Conservation (phyloP, 23 tunicate genomes). For the Corella eumyota region DNA sequence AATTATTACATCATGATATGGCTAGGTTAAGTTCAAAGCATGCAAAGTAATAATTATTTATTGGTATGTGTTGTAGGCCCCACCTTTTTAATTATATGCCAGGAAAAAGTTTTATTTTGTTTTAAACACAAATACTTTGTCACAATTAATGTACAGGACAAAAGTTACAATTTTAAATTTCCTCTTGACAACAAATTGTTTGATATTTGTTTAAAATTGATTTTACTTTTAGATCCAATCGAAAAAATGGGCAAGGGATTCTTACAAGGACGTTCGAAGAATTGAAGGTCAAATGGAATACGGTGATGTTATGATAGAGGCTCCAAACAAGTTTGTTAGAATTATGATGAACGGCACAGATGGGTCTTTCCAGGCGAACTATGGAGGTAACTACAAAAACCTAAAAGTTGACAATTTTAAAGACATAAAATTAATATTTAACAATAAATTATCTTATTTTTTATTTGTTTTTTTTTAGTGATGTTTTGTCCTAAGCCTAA, state of each 20-base stretch:
- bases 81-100: too few species aligned
- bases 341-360: not conserved
- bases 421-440: not conserved
- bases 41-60: too few species aligned
- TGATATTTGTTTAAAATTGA: not conserved
- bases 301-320: not conserved
- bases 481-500: slow-evolving; percentile 1
- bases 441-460: not conserved
- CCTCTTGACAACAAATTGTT: too few species aligned
- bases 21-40: too few species aligned
- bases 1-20: too few species aligned
- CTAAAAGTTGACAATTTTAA: not conserved
- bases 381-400: slow-evolving; percentile 6
- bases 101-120: too few species aligned
- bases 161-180: too few species aligned
- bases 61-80: too few species aligned
- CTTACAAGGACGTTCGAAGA: slow-evolving; percentile 1
- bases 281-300: not conserved
- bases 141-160: too few species aligned
- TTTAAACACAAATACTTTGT: too few species aligned
- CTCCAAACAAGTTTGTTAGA: slow-evolving; percentile 8
- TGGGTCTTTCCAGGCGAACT: not conserved
- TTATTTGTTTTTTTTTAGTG: not conserved
- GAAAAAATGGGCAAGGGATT: slow-evolving; percentile 13
- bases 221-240: not conserved